Percentiles rank a stretch among this genome's conserved stretches.
Conservation (phyloP, 1,140 invertebrate genomes). For the Periplaneta americana region DNA sequence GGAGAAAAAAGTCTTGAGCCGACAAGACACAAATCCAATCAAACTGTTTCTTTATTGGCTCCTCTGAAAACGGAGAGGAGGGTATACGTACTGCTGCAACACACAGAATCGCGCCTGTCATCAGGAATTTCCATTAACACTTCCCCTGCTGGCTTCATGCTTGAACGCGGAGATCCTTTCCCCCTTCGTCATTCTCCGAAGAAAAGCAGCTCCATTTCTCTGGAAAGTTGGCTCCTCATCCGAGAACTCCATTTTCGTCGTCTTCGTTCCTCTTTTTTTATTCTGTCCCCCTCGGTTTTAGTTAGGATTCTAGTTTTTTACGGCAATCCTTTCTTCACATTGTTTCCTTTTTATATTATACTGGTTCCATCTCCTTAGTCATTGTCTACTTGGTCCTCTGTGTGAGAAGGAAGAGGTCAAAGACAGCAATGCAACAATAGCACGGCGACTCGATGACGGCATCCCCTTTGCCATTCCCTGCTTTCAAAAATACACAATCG, state of each 20-base stretch:
- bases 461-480: neutral
- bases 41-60: neutral
- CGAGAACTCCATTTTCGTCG: neutral
- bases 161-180: neutral
- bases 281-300: neutral
- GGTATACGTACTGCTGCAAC: neutral
- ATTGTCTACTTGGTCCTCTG: neutral
- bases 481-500: neutral
- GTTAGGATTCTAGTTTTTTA: neutral
- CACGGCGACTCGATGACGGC: neutral
- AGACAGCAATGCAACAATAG: neutral
- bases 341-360: neutral
- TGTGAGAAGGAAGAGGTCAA: neutral
- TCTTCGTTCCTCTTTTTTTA: neutral
- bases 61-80: neutral
- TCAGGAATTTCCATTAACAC: neutral
- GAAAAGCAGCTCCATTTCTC: neutral
- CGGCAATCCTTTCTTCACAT: neutral
- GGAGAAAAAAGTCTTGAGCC: neutral
- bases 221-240: neutral
- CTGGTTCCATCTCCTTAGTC: neutral
- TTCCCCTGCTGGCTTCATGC: neutral
- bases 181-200: neutral
- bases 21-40: neutral
- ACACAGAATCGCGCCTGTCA: neutral